Conservation (phyloP, 2,888 invertebrate species). For the Saturnia japonica region DNA sequence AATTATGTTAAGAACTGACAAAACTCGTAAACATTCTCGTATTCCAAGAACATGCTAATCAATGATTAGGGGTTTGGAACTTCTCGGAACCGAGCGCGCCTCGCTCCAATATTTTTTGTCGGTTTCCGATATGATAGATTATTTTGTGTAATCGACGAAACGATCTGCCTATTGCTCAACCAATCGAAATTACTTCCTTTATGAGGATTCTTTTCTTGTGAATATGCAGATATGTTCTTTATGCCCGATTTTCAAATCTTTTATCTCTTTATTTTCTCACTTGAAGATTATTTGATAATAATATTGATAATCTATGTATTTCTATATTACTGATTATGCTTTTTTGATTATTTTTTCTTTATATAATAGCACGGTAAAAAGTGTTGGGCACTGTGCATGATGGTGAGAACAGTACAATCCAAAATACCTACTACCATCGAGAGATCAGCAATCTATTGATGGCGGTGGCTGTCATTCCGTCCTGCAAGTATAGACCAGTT, state of each 20-base stretch:
- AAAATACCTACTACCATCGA: too few species aligned
- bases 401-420: too few species aligned
- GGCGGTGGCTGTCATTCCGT: too few species aligned
- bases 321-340: too few species aligned
- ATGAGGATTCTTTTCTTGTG: not conserved
- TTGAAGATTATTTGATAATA: not conserved
- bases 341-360: too few species aligned
- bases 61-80: conserved; percentile 15
- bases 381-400: too few species aligned
- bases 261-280: conserved; percentile 4
- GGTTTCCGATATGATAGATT: conserved; percentile 16
- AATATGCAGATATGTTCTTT: not conserved
- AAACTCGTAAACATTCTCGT: conserved; percentile 5
- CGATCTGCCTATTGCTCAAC: conserved; percentile 15
- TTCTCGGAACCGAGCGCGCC: not conserved
- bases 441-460: too few species aligned
- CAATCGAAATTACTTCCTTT: conserved; percentile 14
- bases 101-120: conserved; percentile 11
- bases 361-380: too few species aligned
- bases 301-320: not conserved
- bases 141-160: conserved; percentile 12
- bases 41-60: conserved; percentile 18
- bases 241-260: conserved; percentile 2
- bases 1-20: conserved; percentile 9
- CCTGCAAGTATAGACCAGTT: too few species aligned